Conservation (phyloP, 92 coral and sea anemone species). For the Paragorgia papillata region DNA sequence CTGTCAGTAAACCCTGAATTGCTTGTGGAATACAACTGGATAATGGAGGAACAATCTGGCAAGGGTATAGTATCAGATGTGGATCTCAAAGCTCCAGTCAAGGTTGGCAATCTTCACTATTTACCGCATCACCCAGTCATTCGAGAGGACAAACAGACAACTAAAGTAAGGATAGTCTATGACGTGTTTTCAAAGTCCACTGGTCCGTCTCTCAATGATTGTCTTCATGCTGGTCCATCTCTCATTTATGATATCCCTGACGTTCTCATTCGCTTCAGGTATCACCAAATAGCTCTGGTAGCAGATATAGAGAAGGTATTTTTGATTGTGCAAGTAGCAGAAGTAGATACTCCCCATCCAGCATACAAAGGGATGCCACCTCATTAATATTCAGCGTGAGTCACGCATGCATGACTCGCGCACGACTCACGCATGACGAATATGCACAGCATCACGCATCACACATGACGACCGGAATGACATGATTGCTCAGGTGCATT, state of each 20-base stretch:
- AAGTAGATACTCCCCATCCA: too few relatives aligned
- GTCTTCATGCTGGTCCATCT: neutral
- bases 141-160: neutral
- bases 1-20: neutral
- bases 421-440: too few relatives aligned
- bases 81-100: neutral
- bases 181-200: neutral
- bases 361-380: too few relatives aligned
- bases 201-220: neutral
- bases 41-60: neutral
- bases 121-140: neutral
- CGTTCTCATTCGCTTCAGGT: neutral
- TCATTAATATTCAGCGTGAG: too few relatives aligned
- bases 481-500: too few relatives aligned
- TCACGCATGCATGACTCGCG: too few relatives aligned
- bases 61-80: neutral
- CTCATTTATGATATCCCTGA: neutral
- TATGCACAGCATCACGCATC: too few relatives aligned
- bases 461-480: too few relatives aligned
- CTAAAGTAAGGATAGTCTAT: neutral
- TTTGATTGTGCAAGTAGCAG: neutral
- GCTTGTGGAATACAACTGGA: neutral
- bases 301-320: conserved; percentile 2
- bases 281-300: neutral
- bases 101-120: neutral